Evolutionary conservation across 1,140 invertebrate genomes (phyloP), one percentile per base, ranked within the genome.

Genomic region (Drosophila tani): DNA sequence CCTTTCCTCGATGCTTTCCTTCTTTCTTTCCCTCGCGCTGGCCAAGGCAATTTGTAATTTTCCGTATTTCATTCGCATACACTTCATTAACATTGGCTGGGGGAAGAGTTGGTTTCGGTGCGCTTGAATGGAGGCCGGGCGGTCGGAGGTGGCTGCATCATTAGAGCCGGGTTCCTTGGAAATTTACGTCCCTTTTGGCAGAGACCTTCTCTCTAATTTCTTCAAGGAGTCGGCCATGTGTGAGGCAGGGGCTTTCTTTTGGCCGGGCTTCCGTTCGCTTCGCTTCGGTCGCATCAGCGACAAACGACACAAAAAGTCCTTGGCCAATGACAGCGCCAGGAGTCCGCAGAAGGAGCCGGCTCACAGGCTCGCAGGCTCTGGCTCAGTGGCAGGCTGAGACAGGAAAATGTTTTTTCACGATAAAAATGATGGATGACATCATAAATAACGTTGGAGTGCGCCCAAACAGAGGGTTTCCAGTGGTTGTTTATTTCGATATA

Each of bases 401-500:
- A 92, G 91, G 91, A 92, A 92, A 92, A 92, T 87, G 87, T 92
- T 91, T 88, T 92, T 92, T 92, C 79, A 90, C 91, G 91, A 92
- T 92, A 92, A 92, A 92, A 92, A 92, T 92, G 91, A 92, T 92
- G 91, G 78, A 92, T 92, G 91, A 92, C 80, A 91, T 91, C 91
- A 91, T 92, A 92, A 92, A 92, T 92, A 91, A 92, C 82, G 77
- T 83, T 91, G 82, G 82, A 91, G 84, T 92, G 91, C 90, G 86
- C 83, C 87, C 77, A 77, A 88, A 86, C 84, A 82, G 87, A 91
- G 82, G 84, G 84, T 84, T 92, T 84, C 84, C 82, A 88, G 87
- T 92, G 91, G 82, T 92, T 92, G 91, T 92, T 92, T 92, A 92
- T 92, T 92, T 87, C 87, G 86, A 91, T 91, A 86, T 92, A 92